A percentile compares a stretch with the other conserved stretches of the same genome.
These are phyloP conservation scores for Pitangus sulphuratus DNA, from an alignment of 2,797 vertebrate species.

Conservation along the genomic window DNA sequence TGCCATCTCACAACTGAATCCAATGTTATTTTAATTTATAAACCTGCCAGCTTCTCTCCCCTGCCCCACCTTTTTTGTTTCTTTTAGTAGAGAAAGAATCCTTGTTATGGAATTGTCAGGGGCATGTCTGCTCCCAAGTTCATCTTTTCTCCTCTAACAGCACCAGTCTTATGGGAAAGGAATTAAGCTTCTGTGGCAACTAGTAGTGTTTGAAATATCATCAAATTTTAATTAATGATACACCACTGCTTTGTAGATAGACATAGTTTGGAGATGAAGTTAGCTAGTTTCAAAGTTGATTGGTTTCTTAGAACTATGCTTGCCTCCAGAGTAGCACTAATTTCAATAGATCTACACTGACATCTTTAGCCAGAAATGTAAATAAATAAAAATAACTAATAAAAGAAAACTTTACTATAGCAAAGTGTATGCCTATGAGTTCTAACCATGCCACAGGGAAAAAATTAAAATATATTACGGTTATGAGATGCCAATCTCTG, in stretches of 20 bases:
- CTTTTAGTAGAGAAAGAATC: not conserved
- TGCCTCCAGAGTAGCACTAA: not conserved
- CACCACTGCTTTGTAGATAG: not conserved
- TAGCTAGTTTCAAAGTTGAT: not conserved
- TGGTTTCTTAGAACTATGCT: not conserved
- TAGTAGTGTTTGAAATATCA: not conserved
- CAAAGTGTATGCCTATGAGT: not conserved
- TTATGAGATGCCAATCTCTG: not conserved
- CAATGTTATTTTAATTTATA: not conserved
- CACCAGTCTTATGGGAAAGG: not conserved
- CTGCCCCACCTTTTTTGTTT: not conserved
- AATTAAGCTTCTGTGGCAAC: not conserved
- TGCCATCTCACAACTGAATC: not conserved
- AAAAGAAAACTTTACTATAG: not conserved
- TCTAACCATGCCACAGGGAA: not conserved
- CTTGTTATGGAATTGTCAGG: not conserved
- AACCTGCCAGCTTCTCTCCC: fast-evolving
- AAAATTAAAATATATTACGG: not conserved
- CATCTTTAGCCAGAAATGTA: not conserved
- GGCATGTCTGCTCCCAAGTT: not conserved
- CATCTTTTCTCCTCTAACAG: not conserved
- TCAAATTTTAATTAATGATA: not conserved
- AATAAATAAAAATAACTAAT: not conserved
- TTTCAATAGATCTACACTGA: not conserved
- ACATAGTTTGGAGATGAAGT: not conserved